phyloP scores from a whole-genome alignment of 2,113 vertebrate genomes.

The Eclectus roratus region DNA sequence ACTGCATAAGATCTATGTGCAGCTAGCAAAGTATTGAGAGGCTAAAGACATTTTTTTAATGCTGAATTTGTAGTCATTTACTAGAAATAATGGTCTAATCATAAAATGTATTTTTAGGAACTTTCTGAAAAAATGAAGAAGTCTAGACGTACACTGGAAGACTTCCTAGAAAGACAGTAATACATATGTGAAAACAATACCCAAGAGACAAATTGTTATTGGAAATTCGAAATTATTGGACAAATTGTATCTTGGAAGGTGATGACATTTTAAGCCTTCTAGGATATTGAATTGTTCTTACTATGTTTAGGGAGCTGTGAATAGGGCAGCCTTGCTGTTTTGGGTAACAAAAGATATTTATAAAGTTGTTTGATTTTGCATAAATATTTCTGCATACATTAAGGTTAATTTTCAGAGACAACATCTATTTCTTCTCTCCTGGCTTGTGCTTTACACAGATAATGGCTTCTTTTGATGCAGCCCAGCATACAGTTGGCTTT shows the following conservation, averaged over 20 bases:
- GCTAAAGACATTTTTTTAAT: background rate
- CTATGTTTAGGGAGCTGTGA: background rate
- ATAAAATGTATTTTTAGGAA: background rate
- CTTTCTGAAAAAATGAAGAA: background rate
- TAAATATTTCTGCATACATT: background rate
- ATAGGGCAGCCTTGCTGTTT: background rate
- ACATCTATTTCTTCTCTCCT: background rate
- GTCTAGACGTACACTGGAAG: background rate
- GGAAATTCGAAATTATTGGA: background rate
- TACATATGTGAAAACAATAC: background rate
- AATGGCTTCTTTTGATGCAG: background rate
- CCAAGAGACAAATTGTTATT: background rate
- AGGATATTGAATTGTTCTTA: background rate
- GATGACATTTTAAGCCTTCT: background rate
- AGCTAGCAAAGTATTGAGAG: background rate
- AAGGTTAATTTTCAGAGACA: background rate
- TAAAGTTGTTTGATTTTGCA: background rate
- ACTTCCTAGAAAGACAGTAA: background rate
- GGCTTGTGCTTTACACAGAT: background rate
- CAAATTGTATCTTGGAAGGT: background rate
- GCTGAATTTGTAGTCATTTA: background rate
- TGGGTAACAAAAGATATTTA: background rate
- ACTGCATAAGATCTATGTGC: background rate
- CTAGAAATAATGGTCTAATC: background rate
- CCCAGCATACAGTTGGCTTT: background rate